Conservation (phyloP, 2,888 invertebrate species). For the Aphidoletes aphidimyza region DNA sequence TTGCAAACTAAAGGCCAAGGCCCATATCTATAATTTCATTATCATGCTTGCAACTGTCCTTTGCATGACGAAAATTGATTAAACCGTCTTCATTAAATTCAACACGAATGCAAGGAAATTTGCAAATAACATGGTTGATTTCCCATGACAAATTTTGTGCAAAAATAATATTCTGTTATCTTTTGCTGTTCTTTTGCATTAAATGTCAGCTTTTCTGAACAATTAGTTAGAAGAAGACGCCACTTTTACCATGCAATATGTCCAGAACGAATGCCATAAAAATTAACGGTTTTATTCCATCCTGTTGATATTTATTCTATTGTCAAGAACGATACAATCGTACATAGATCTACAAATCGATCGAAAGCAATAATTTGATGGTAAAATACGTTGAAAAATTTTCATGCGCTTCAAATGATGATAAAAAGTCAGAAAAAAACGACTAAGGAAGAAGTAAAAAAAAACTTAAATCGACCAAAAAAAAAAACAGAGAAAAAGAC, state of each 20-base stretch:
- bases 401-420: background rate
- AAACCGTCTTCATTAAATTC: no score
- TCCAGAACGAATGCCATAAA: background rate
- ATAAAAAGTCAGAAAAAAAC: background rate
- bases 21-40: no score
- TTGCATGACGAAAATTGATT: no score
- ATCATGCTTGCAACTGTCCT: no score
- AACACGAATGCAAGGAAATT: no score
- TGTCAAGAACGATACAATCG: background rate
- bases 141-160: background rate
- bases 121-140: no score
- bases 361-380: slow-evolving; percentile 15
- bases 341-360: background rate
- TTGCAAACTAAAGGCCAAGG: no score
- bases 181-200: background rate
- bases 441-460: background rate
- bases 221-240: background rate
- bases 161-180: background rate
- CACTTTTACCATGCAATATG: background rate
- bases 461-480: background rate
- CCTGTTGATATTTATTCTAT: background rate
- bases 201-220: background rate
- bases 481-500: background rate
- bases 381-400: slow-evolving; percentile 22
- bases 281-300: background rate